Base-by-base conservation (phyloP, 2,113 vertebrate species). In the Ancistrus triradiatus region DNA sequence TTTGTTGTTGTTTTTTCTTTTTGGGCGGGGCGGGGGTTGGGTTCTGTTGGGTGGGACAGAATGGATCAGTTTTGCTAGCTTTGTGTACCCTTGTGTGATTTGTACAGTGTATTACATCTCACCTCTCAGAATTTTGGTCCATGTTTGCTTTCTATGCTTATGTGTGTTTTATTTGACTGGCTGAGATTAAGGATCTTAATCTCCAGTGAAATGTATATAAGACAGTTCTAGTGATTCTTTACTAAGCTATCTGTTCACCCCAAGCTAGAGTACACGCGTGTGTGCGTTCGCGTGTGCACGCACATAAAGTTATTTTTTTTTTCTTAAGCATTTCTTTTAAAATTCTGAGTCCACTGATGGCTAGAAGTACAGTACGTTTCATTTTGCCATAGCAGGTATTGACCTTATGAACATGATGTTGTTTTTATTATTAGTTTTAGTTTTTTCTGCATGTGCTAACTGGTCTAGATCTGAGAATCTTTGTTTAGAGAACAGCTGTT, bases 401-500 rank as follows among this genome's bases (percentile, higher is more conserved):
- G 49, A 15, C 14, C 86, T 87, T 85, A 88, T 0, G 25, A 21
- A n/a, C 27, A 86, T 48, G 13, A 85, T 86, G 88, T 90, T 91
- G 89, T 85, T 90, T 84, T 91, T 86, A 84, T 87, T 81, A 89
- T 91, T 84, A 88, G 64, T 88, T 88, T 88, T 90, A 88, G 88
- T 86, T 86, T 87, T 83, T 86, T 90, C 86, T 91, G 90, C 90
- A 92, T 94, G 90, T 87, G 85, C 87, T 88, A 88, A 89, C 75
- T 84, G 86, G 88, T 91, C 84, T 86, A 85, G 90, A 88, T 87
- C 81, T 87, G 83, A 72, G 52, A 48, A 13, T 47, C 46, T 33
- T 66, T 65, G 44, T 87, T 86, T 84, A 80, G 68, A 72, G 83
- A 73, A 51, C 68, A 61, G 59, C 76, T 83, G 85, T 90, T 92